Conservation (phyloP, 2,888 invertebrate species). For the Drosophila kanekoi region DNA sequence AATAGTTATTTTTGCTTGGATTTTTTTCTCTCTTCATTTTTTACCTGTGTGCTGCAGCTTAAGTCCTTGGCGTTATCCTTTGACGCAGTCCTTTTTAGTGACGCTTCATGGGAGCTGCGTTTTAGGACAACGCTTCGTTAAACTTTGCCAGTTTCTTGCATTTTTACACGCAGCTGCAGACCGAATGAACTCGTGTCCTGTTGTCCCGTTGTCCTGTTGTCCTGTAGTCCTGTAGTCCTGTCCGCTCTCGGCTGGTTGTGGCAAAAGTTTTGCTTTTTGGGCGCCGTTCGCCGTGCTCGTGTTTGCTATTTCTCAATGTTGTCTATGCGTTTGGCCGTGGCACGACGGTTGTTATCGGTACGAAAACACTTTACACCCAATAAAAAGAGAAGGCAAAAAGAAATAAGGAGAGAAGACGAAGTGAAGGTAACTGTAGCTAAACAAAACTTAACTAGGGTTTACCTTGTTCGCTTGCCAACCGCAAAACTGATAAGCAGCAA, state of each 20-base stretch:
- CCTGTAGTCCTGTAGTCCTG: too few relatives aligned
- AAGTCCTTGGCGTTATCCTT: constrained; percentile 57
- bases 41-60: constrained; percentile 20
- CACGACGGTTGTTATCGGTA: constrained; percentile 58
- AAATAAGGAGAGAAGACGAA: background rate
- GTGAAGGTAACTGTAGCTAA: constrained; percentile 24
- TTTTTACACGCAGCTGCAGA: constrained; percentile 55
- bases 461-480: constrained; percentile 57
- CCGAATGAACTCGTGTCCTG: constrained; percentile 19
- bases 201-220: too few relatives aligned
- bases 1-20: too few relatives aligned
- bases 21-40: too few relatives aligned
- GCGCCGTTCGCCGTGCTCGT: constrained; percentile 29
- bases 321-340: constrained; percentile 36
- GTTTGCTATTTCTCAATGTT: constrained; percentile 64
- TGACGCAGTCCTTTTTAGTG: constrained; percentile 67
- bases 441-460: constrained; percentile 58
- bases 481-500: constrained; percentile 66
- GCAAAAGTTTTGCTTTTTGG: constrained; percentile 41
- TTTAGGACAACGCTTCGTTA: constrained; percentile 67
- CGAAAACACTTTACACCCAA: constrained; percentile 73
- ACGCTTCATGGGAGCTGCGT: constrained; percentile 66
- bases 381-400: constrained; percentile 51
- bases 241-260: background rate
- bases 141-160: constrained; percentile 67